Evolutionary conservation across 2,888 invertebrate genomes (phyloP), one percentile per base, ranked within the genome.

Genomic region (Eurytoma californica): DNA sequence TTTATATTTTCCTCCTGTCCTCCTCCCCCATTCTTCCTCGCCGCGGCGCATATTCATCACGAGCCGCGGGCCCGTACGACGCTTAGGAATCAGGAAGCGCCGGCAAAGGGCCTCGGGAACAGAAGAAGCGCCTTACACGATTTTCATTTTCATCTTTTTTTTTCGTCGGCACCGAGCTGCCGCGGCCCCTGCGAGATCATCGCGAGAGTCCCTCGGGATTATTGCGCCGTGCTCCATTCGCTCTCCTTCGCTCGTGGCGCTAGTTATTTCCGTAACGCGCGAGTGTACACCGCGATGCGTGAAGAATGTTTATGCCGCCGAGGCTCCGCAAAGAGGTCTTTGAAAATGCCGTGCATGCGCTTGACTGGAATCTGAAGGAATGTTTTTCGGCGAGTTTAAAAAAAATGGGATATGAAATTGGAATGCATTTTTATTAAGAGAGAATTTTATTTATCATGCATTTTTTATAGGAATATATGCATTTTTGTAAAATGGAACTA

Each of bases 41-140:
- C 57, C 14, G 51, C 28, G 14, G 7, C 20, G 28, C 28, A 49
- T 39, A 65, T 69, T 30, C 49, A 73, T 63, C 63, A 61, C 30
- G 20, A 39, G 3, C 39, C 9, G 1, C 9, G 39, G 9, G 39
- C 30, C 30, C 39, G 9, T 4, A 55, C 49, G 58, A 14, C 58
- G 39, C 30, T 49, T 14, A 68, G 30, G 72, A 78, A 70, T 70
- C 49, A 65, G 74, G 69, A 74, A 74, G 65, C 58, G 28, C 58
- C n/a, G 60, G 49, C 30, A 18, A 14, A 5, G 30, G 53, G 9
- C 5, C 58, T 28, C 28, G 61, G 9, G 55, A 63, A 69, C 49
- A 39, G 61, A 70, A 70, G 58, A 70, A 77, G 67, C 47, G 65
- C 49, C 61, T 80, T 57, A 72, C 79, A 68, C 53, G 70, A 79